These are phyloP conservation scores for Epicampocera succincta DNA, from an alignment of 2,888 invertebrate species.

Conservation along the genomic window DNA sequence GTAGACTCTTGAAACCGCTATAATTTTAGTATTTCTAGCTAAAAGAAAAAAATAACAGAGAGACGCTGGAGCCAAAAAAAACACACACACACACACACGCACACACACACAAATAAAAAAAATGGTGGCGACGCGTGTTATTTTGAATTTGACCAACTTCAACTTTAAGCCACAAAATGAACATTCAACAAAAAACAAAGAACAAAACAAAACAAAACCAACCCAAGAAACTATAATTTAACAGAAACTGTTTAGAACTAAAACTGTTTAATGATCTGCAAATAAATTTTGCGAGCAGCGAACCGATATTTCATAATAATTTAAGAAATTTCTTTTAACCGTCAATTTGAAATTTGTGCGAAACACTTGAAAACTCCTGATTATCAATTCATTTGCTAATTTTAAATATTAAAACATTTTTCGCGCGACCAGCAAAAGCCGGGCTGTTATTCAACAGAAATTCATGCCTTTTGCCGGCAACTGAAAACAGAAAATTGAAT, in stretches of 20 bases:
- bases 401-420: conserved; percentile 36
- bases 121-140: conserved; percentile 40
- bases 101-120: too few species aligned
- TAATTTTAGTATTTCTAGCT: conserved; percentile 6
- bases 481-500: conserved; percentile 27
- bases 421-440: not conserved
- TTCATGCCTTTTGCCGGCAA: conserved; percentile 22
- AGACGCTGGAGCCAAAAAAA: not conserved
- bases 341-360: conserved; percentile 2
- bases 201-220: too few species aligned
- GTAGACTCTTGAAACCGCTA: conserved; percentile 36
- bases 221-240: conserved; percentile 36
- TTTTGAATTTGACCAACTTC: conserved; percentile 30
- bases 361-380: not conserved
- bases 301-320: not conserved
- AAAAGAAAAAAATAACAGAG: conserved; percentile 1
- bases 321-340: not conserved
- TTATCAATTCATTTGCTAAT: conserved; percentile 28
- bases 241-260: conserved; percentile 21
- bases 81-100: too few species aligned
- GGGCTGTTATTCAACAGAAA: conserved; percentile 27
- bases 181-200: not conserved
- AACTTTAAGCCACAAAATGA: conserved; percentile 35
- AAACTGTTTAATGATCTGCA: conserved; percentile 54
- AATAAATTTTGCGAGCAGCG: conserved; percentile 1